Evolutionary conservation across 2,113 vertebrate species (phyloP), one percentile per base, ranked within the genome.

Genomic region (Cottus gobio): DNA sequence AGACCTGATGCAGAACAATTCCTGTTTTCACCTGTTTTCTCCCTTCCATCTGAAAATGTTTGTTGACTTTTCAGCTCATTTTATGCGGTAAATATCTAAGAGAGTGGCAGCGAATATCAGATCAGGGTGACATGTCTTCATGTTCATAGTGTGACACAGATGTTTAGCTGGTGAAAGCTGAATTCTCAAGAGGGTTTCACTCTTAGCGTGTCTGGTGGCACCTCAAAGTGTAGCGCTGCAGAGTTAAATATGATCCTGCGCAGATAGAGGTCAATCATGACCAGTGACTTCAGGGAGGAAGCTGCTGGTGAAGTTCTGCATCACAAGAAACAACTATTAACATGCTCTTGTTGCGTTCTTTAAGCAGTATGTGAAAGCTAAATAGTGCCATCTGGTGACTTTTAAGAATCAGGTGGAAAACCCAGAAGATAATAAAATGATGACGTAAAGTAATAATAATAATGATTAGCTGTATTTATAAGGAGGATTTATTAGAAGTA

Each of bases 331-430:
- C 46, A 16, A 50, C 73, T 46, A 65, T 83, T 81, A 79, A 77
- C 69, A 69, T 56, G 80, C 28, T 72, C 84, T 71, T 77, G 71
- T 52, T 77, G 76, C 74, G 69, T 57, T 84, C 71, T 77, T 64
- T 63, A 75, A 48, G 24, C 83, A 63, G 36, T 18, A 60, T 89
- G 85, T 71, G 82, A 52, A 91, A 94, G 93, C 92, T 94, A 94
- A 94, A 94, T 92, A 94, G 92, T 92, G 92, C 91, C 92, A 93
- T 92, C 93, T 94, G 92, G 87, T 93, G 93, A 92, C 90, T 86
- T 86, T 68, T 60, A 56, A 80, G 64, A 87, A 85, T 84, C 71
- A 72, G 74, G 73, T 85, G 72, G 71, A 34, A 83, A 79, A 77
- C 28, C 28, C 44, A 67, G 12, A 36, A 36, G 50, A 77, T 81